These are phyloP conservation scores for Lordiphosa andalusiaca DNA, from an alignment of 2,888 invertebrate genomes.

Conservation along the genomic window DNA sequence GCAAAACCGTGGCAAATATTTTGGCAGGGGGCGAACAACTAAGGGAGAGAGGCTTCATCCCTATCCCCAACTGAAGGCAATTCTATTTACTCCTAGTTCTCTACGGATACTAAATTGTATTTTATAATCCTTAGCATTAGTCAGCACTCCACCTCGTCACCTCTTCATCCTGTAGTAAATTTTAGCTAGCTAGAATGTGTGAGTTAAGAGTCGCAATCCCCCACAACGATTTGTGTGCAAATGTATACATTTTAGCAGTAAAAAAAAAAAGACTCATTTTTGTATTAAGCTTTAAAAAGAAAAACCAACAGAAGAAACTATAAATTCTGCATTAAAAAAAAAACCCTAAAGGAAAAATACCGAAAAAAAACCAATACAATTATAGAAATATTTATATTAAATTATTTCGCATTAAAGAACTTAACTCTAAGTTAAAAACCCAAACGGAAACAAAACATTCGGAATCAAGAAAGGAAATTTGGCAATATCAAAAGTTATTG, in stretches of 20 bases:
- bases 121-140: slow-evolving; percentile 29
- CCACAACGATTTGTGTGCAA: not conserved
- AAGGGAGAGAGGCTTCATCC: slow-evolving; percentile 8
- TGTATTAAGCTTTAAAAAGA: slow-evolving; percentile 30
- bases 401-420: slow-evolving; percentile 34
- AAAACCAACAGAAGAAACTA: slow-evolving; percentile 5
- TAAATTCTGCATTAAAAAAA: not conserved
- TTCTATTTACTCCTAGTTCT: slow-evolving; percentile 33
- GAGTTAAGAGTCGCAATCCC: not conserved
- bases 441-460: slow-evolving; percentile 22
- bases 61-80: not conserved
- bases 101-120: slow-evolving; percentile 16
- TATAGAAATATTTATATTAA: slow-evolving; percentile 44
- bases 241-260: slow-evolving; percentile 10
- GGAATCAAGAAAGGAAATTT: slow-evolving; percentile 12
- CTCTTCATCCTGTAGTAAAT: slow-evolving; percentile 13
- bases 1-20: slow-evolving; percentile 52
- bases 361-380: slow-evolving; percentile 7
- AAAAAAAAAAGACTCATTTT: slow-evolving; percentile 38
- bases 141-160: slow-evolving; percentile 17
- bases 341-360: slow-evolving; percentile 3
- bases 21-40: slow-evolving; percentile 1
- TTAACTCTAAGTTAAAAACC: slow-evolving; percentile 28
- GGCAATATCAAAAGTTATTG: slow-evolving; percentile 39
- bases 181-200: slow-evolving; percentile 18